Evolutionary conservation across 1,140 invertebrate species (phyloP).

Genomic region (Pseudomyrmex dendroicus): DNA sequence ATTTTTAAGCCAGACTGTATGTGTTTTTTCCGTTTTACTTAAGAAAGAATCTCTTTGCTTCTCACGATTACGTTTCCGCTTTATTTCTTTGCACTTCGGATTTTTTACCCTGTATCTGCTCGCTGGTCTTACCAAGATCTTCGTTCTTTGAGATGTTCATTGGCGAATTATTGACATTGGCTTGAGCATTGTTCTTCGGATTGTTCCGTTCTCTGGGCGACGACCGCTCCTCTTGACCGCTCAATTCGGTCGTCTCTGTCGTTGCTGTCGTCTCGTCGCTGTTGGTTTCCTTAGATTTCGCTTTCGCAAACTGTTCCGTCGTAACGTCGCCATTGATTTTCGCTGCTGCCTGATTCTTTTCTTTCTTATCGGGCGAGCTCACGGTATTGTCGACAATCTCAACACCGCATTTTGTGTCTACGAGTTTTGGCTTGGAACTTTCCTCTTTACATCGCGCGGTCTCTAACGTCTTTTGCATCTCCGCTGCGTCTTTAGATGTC

Average conservation of each 20-base stretch:
- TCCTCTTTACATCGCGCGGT: conserved; percentile 37
- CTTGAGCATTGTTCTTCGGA: conserved; percentile 11
- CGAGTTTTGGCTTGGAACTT: conserved; percentile 21
- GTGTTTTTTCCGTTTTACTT: background rate
- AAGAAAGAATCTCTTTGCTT: conserved; percentile 7
- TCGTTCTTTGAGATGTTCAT: conserved; percentile 69
- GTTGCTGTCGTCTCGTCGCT: conserved; percentile 33
- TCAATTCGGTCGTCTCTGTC: conserved; percentile 16
- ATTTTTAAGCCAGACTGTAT: background rate
- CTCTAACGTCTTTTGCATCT: conserved; percentile 40
- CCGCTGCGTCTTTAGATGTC: conserved; percentile 28
- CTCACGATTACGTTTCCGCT: conserved; percentile 78
- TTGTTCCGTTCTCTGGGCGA: conserved; percentile 24
- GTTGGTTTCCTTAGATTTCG: conserved; percentile 29
- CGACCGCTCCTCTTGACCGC: conserved; percentile 6
- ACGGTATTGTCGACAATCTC: background rate
- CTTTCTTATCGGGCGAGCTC: conserved; percentile 24
- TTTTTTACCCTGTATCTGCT: conserved; percentile 79
- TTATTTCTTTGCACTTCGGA: conserved; percentile 78
- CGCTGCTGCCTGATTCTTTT: conserved; percentile 26
- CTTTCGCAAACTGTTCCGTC: conserved; percentile 9
- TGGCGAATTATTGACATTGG: background rate
- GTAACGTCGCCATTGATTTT: conserved; percentile 59
- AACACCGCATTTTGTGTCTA: conserved; percentile 5
- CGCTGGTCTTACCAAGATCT: conserved; percentile 59